Percentiles rank a stretch among this genome's conserved stretches.
phyloP scores from a whole-genome alignment of 2,113 vertebrate species.

The Centropus bengalensis region DNA sequence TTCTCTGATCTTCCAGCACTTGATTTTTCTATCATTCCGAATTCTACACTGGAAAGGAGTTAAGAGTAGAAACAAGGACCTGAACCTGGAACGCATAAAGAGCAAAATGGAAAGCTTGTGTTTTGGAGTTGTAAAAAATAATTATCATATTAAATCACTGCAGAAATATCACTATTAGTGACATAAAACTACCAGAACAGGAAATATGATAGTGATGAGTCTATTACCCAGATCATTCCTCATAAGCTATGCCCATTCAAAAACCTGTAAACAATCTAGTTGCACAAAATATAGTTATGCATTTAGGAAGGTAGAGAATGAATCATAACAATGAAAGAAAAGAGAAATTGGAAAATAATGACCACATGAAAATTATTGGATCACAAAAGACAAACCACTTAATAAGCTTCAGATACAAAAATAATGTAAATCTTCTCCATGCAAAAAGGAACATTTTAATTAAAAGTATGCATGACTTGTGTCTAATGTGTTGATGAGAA shows the following conservation, averaged over 20 bases:
- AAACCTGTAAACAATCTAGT: neutral
- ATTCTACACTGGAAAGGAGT: neutral
- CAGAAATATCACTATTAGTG: neutral
- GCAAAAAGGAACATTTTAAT: neutral
- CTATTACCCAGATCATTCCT: neutral
- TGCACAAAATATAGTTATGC: neutral
- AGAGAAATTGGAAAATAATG: neutral
- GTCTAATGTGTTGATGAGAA: neutral
- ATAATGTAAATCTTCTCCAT: neutral
- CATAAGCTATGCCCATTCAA: neutral
- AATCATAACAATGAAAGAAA: neutral
- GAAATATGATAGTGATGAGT: neutral
- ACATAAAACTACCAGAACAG: neutral
- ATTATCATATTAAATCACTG: neutral
- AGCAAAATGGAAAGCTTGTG: neutral
- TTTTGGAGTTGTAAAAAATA: neutral
- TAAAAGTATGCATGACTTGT: neutral
- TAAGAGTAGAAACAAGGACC: neutral
- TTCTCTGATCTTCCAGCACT: neutral
- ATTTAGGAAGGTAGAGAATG: neutral
- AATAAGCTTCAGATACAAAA: neutral
- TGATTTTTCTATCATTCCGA: neutral
- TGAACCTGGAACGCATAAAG: neutral
- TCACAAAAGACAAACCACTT: neutral
- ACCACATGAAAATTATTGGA: neutral